phyloP scores from a whole-genome alignment of 2,113 vertebrate genomes.

The Prionailurus bengalensis region DNA sequence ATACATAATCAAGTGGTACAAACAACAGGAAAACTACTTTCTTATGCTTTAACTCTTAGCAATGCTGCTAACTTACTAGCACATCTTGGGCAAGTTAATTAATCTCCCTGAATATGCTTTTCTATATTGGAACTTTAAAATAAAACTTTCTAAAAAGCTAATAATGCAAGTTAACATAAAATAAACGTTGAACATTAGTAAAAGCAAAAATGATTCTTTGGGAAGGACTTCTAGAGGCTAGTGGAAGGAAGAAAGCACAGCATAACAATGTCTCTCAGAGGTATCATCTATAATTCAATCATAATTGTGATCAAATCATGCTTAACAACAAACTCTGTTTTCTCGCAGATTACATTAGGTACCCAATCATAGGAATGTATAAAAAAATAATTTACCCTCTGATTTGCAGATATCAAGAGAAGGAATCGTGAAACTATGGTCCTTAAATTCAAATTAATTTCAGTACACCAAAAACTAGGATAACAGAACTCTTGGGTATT shows the following conservation, averaged over 20 bases:
- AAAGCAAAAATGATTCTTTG: not conserved
- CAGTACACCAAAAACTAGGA: not conserved
- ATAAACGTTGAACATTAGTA: not conserved
- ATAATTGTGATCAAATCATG: not conserved
- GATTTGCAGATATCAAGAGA: not conserved
- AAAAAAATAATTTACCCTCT: not conserved
- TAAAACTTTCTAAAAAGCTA: not conserved
- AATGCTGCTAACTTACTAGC: not conserved
- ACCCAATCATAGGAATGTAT: not conserved
- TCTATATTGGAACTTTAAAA: not conserved
- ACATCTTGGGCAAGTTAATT: not conserved
- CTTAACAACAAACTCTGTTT: not conserved
- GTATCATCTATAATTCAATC: not conserved
- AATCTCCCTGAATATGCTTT: not conserved
- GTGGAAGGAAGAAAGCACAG: not conserved
- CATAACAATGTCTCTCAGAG: not conserved
- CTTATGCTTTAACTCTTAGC: not conserved
- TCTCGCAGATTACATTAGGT: not conserved
- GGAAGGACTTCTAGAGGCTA: not conserved
- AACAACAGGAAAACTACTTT: slow-evolving; percentile 20
- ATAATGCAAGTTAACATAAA: not conserved
- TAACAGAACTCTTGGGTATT: not conserved
- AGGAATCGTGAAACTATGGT: not conserved
- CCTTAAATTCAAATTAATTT: not conserved
- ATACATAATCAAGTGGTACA: not conserved